Evolutionary conservation across 2,113 vertebrate genomes (phyloP).

Genomic region (Clarias macrocephalus): DNA sequence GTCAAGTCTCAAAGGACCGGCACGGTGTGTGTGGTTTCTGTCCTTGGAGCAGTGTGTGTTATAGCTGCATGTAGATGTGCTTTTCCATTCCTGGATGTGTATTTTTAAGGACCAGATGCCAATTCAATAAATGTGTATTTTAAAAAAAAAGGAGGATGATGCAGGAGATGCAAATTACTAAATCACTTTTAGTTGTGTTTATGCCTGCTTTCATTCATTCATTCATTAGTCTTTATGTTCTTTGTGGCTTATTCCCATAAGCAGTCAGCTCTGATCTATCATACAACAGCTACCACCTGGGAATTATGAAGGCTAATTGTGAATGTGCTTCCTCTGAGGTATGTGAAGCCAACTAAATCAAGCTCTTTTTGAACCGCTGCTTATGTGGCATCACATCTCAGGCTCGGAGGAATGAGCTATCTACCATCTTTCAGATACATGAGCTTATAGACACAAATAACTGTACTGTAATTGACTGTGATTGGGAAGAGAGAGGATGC

Average conservation of each 20-base stretch:
- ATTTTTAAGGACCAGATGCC: neutral
- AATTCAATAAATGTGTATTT: neutral
- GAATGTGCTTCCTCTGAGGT: neutral
- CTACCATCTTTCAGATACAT: neutral
- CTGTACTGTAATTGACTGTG: neutral
- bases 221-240: neutral
- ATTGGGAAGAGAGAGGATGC: neutral
- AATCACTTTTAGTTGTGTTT: neutral
- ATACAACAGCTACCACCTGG: neutral
- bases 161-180: neutral
- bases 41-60: neutral
- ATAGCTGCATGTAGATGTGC: neutral
- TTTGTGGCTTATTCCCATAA: neutral
- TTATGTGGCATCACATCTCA: neutral
- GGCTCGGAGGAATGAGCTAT: neutral
- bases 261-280: neutral
- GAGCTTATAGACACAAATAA: neutral
- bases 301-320: neutral
- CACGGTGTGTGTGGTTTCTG: slow-evolving; percentile 1
- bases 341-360: neutral
- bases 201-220: neutral
- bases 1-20: neutral
- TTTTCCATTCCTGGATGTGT: neutral
- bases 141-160: neutral
- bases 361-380: neutral